These are phyloP conservation scores for Thoracochromis brauschi DNA, from an alignment of 2,113 vertebrate genomes.

Conservation along the genomic window DNA sequence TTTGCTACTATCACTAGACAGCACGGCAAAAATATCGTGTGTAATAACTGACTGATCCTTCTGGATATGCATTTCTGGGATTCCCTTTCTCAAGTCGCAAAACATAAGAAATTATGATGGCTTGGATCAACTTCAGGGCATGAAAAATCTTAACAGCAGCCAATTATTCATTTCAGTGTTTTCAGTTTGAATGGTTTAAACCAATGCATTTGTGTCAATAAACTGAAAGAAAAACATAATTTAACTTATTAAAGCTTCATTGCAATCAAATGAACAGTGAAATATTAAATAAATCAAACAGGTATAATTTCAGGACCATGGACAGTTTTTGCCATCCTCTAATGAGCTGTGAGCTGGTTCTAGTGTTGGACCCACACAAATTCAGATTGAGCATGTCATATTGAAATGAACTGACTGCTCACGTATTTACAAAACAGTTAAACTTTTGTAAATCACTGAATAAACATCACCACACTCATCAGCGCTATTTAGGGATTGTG, in stretches of 20 bases:
- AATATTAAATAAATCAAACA: background rate
- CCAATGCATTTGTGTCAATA: background rate
- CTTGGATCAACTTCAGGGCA: background rate
- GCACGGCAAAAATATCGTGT: accelerated
- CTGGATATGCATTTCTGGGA: background rate
- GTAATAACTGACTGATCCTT: background rate
- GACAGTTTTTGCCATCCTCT: background rate
- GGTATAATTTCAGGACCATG: background rate
- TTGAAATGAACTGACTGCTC: background rate
- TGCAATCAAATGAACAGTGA: background rate
- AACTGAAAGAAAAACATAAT: background rate
- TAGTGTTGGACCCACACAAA: background rate
- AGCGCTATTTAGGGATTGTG: background rate
- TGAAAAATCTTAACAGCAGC: background rate
- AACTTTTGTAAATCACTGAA: background rate
- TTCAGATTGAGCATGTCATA: background rate
- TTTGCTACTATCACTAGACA: background rate
- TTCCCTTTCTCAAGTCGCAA: background rate
- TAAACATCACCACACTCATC: background rate
- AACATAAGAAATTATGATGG: background rate
- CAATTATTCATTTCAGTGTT: background rate
- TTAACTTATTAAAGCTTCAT: background rate
- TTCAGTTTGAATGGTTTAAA: background rate
- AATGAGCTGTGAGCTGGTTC: background rate
- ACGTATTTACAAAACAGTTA: background rate